Evolutionary conservation across 1,140 invertebrate genomes (phyloP), one percentile per base, ranked within the genome.

Genomic region (Bombus haemorrhoidalis): DNA sequence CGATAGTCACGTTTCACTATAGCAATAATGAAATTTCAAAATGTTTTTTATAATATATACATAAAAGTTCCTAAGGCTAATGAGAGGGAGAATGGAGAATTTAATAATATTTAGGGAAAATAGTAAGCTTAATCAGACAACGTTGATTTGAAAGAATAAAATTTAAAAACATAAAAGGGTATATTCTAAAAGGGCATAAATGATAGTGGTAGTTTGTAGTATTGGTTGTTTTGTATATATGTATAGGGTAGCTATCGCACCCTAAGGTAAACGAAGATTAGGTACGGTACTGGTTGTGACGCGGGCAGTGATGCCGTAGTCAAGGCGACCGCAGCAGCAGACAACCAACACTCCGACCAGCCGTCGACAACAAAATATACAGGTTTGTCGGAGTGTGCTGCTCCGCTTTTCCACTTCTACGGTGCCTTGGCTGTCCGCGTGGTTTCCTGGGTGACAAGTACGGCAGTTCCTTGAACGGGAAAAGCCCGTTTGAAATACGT

Each of bases 251-350:
- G 13, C 41, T 72, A 15, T 41, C 32, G n/a, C 22, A 34, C 59
- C 59, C 68, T 22, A 25, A 53, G 34, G 12, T 6, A 32, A 2
- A 32, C 15, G 13, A 13, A n/a, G 32, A 32, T 39, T 68, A 32
- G 10, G 3, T 83, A 86, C 82, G 73, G 22, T 34, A 69, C 74
- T 89, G 86, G 85, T 87, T 69, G 91, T 91, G 87, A 90, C 89
- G 89, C 90, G 92, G 87, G 89, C 91, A 91, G 92, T 93, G 94
- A 94, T 94, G 94, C 94, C 94, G 95, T 95, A 95, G 95, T 91
- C 95, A 94, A 95, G 95, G 95, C 93, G 94, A 95, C 95, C 92
- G 91, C 89, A 92, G 92, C 87, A 94, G 94, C 93, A 94, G 94
- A 94, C 94, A 94, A 94, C 92, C 92, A 91, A 93, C 91, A 92